These are phyloP conservation scores for Drosophila obscura DNA, from an alignment of 1,140 invertebrate genomes.

Conservation along the genomic window DNA sequence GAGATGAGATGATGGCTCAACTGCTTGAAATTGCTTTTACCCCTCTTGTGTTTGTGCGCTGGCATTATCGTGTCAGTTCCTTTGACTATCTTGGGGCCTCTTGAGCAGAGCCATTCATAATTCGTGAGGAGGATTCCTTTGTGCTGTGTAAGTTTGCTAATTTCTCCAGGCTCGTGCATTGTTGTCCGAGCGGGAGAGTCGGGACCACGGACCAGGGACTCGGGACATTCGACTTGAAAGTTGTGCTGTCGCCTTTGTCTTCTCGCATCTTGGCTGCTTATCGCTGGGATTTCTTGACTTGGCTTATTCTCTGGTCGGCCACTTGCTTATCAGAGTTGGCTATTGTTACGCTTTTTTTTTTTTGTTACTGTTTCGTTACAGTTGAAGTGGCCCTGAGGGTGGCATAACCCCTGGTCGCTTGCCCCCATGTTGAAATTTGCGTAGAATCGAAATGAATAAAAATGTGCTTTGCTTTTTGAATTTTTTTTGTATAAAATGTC, in stretches of 20 bases:
- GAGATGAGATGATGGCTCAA: conserved; percentile 17
- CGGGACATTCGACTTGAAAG: conserved; percentile 29
- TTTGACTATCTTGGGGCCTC: conserved; percentile 24
- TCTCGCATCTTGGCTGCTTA: conserved; percentile 44
- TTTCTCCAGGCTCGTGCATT: conserved; percentile 36
- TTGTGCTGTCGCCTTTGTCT: conserved; percentile 49
- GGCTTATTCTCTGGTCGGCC: conserved; percentile 35
- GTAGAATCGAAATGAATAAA: conserved; percentile 26
- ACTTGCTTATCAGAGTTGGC: conserved; percentile 53
- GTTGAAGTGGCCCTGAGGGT: conserved; percentile 48
- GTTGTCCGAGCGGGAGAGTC: conserved; percentile 36
- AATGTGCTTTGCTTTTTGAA: conserved; percentile 19
- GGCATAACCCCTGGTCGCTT: conserved; percentile 19
- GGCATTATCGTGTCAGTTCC: conserved; percentile 6
- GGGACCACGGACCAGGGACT: no score
- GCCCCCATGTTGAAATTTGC: background rate
- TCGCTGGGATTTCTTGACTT: conserved; percentile 27
- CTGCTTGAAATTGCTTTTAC: conserved; percentile 26
- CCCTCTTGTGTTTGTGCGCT: conserved; percentile 16
- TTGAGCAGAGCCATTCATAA: conserved; percentile 54
- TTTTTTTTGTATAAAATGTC: conserved; percentile 72
- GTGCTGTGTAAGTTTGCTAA: conserved; percentile 50
- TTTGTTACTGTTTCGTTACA: conserved; percentile 29
- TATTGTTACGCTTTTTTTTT: conserved; percentile 33
- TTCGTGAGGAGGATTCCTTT: conserved; percentile 49